Base-by-base conservation (phyloP, 53 echinoderm and acorn worm genomes). In the Crossaster papposus region DNA sequence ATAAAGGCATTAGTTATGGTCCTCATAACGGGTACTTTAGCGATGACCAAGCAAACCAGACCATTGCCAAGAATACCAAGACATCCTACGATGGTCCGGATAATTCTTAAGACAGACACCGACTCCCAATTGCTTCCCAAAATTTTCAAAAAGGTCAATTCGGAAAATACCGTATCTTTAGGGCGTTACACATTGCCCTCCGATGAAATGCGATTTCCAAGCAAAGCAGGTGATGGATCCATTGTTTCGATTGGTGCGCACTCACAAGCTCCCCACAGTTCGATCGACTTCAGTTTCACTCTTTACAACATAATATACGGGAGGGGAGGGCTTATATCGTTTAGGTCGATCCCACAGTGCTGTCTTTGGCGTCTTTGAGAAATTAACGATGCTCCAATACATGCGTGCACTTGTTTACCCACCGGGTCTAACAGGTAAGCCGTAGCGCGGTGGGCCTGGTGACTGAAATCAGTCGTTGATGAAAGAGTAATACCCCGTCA, bases 1-100 rank as follows among this genome's bases (percentile, higher is more conserved):
- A 97, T 97, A 54, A 97, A 95, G 37, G 92, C 91, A 64, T 97
- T 97, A 10, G 93, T 93, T 36, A 90, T 79, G 20, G 91, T 95
- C 44, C 92, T 93, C 78, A 92, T 64, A 37, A 82, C 64, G 34
- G 90, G 72, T 15, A 95, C 89, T 30, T 84, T 63, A n/a, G 90
- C 86, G 76, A 97, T 94, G 37, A 97, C 93, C 63, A 94, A 51
- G 62, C 95, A 92, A 14, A 97, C 97, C 52, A 95, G 78, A 5
- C 65, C 30, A 78, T 97, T 97, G 28, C 95, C 97, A n/a, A 82
- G 14, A 30, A 91, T 91, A 29, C 91, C 91, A 35, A 91, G 78
- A 15, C 79, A 65, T 22, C 92, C 96, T 51, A 65, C 33, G 28
- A 78, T 68, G 28, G 64, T 73, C 36, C 82, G 70, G 9, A 76